Percentiles rank a stretch among this genome's conserved stretches.
phyloP scores from a whole-genome alignment of 2,888 invertebrate genomes.

The Chironomus riparius region DNA sequence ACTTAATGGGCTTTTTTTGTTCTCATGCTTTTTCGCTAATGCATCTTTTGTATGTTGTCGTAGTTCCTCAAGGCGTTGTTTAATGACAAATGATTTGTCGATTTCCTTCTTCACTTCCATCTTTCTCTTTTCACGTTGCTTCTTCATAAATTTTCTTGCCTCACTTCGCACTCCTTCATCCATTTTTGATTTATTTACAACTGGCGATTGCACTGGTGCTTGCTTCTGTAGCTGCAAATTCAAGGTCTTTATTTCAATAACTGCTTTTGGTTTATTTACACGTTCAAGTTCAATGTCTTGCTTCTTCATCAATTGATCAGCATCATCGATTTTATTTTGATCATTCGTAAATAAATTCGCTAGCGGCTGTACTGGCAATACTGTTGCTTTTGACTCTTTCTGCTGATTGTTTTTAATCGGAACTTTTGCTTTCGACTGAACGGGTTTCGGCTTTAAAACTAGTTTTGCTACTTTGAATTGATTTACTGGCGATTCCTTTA shows the following conservation, averaged over 20 bases:
- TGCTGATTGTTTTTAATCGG: neutral
- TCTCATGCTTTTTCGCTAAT: constrained; percentile 40
- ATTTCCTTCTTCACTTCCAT: constrained; percentile 40
- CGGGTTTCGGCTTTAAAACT: constrained; percentile 2
- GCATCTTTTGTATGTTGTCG: constrained; percentile 42
- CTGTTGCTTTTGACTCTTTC: neutral
- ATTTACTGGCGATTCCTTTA: neutral
- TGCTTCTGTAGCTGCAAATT: neutral
- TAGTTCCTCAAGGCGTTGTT: constrained; percentile 43
- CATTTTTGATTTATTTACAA: constrained; percentile 25
- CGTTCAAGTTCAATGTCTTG: constrained; percentile 19
- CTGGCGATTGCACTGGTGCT: neutral
- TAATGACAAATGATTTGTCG: constrained; percentile 29
- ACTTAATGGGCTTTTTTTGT: constrained; percentile 18
- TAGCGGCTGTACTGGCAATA: neutral
- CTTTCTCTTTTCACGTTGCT: constrained; percentile 46
- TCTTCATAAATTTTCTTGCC: constrained; percentile 48
- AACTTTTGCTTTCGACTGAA: neutral
- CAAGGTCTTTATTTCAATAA: constrained; percentile 9
- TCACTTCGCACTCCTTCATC: constrained; percentile 37
- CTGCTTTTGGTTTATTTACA: neutral
- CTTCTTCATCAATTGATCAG: neutral
- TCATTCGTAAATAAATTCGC: no score
- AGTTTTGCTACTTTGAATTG: constrained; percentile 24
- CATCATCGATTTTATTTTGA: neutral